These are phyloP conservation scores for Eulithis prunata DNA, from an alignment of 2,888 invertebrate genomes.

Conservation along the genomic window DNA sequence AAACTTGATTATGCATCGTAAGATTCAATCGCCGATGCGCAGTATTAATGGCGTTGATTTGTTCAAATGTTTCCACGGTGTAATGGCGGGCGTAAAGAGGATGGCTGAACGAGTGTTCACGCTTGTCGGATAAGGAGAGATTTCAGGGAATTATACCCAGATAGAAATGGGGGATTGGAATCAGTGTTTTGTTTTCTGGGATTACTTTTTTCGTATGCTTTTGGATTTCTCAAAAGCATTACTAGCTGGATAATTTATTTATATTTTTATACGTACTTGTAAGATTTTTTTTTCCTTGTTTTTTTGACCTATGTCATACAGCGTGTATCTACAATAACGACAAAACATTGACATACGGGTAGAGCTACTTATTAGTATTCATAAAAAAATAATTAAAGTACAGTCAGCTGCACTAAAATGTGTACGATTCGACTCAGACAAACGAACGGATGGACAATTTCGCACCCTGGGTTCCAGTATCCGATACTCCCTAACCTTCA, in stretches of 20 bases:
- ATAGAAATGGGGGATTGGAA: not conserved
- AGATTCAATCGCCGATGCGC: constrained; percentile 41
- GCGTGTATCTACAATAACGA: too few relatives aligned
- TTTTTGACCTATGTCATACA: too few relatives aligned
- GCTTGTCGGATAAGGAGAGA: constrained; percentile 14
- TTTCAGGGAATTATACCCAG: constrained; percentile 5
- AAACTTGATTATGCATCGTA: constrained; percentile 45
- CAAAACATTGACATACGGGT: too few relatives aligned
- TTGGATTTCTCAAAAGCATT: not conserved
- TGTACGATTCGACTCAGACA: too few relatives aligned
- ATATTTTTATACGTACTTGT: too few relatives aligned
- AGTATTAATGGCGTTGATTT: constrained; percentile 39
- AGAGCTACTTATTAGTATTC: too few relatives aligned
- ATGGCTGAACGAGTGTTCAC: constrained; percentile 13
- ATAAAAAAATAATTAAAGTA: too few relatives aligned
- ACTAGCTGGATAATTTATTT: not conserved
- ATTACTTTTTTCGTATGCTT: not conserved
- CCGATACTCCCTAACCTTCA: too few relatives aligned
- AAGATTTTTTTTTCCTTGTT: too few relatives aligned
- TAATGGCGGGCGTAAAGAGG: constrained; percentile 26
- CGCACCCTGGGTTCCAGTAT: too few relatives aligned
- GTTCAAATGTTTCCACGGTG: constrained; percentile 32
- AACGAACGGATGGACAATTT: too few relatives aligned
- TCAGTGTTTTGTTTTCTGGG: not conserved
- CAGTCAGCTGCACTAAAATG: too few relatives aligned